Conservation (phyloP, 2,797 vertebrate genomes). For the Siniperca obscura region DNA sequence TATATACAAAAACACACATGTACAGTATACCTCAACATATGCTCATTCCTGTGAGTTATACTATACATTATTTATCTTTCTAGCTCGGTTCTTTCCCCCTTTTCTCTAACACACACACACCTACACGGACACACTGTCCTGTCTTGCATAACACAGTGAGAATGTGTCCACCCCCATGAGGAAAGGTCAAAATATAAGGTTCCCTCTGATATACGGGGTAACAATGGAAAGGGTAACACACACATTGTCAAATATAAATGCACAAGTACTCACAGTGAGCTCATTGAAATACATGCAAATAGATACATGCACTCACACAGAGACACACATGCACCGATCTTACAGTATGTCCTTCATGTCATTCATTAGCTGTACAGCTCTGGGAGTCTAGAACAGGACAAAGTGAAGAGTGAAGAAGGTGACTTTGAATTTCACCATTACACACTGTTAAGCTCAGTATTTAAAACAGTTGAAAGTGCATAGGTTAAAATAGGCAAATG, state of each 20-base stretch:
- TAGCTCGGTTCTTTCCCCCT: not conserved
- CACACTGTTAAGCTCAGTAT: no score
- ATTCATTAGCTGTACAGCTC: constrained; percentile 40
- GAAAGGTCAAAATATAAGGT: constrained; percentile 31
- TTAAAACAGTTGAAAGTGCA: no score
- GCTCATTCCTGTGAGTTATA: not conserved
- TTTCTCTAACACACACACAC: not conserved
- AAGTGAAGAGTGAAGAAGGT: constrained; percentile 57
- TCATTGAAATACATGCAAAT: constrained; percentile 4
- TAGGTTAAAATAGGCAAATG: no score
- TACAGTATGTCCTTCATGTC: constrained; percentile 34
- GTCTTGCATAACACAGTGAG: constrained; percentile 10
- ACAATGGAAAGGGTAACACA: constrained; percentile 14
- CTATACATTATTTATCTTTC: not conserved
- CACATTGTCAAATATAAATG: constrained; percentile 2
- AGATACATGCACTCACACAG: not conserved
- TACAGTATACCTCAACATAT: not conserved
- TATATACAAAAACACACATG: not conserved
- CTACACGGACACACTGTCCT: not conserved
- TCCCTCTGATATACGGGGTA: constrained; percentile 2
- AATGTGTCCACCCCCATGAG: constrained; percentile 8
- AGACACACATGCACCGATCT: not conserved
- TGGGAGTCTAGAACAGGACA: constrained; percentile 3
- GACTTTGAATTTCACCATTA: constrained; percentile 42
- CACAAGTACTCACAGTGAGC: not conserved